Evolutionary conservation across 2,113 vertebrate species (phyloP), one percentile per base, ranked within the genome.

Genomic region (Perognathus longimembris): DNA sequence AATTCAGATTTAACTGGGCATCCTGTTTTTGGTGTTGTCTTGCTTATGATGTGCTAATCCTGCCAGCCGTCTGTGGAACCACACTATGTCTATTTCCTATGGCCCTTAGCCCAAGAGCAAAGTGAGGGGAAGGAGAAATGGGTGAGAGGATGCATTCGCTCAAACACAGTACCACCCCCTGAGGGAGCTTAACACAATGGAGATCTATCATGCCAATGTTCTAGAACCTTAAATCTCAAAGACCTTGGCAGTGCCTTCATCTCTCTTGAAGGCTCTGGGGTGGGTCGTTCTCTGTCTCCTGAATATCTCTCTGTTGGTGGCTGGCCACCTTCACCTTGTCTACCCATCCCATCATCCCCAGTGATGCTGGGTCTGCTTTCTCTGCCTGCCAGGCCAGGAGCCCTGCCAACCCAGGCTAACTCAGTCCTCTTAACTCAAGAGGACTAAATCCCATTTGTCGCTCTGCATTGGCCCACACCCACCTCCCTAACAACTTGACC

Each of bases 161-260:
- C 0, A 1, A 21, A 76, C 10, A 2, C 24, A 73, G 34, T 5
- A 1, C 0, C 50, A 4, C 5, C 0, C 6, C 6, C 34, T 1
- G 32, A 15, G 26, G 24, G 9, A 6, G 30, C 17, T 54, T 32
- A 17, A 18, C 6, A 45, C 32, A 63, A 26, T 0, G 28, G 67
- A 42, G 67, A 22, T 11, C 14, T 5, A 14, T 24, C 14, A 0
- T 10, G 36, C 30, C 12, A 2, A 4, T 1, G 22, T 8, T 36
- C 28, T 10, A 34, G 40, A 67, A 28, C 14, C 61, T 22, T 42
- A 80, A 8, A 40, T 42, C 57, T 2, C 17, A 38, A 3, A 15
- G 26, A 34, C 12, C 2, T 4, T 0, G 2, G 18, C 50, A 36
- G 54, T 5, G 7, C 34, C 12, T 0, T 1, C 1, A 38, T 36